Evolutionary conservation across 2,113 vertebrate genomes (phyloP).

Genomic region (Felis chaus): DNA sequence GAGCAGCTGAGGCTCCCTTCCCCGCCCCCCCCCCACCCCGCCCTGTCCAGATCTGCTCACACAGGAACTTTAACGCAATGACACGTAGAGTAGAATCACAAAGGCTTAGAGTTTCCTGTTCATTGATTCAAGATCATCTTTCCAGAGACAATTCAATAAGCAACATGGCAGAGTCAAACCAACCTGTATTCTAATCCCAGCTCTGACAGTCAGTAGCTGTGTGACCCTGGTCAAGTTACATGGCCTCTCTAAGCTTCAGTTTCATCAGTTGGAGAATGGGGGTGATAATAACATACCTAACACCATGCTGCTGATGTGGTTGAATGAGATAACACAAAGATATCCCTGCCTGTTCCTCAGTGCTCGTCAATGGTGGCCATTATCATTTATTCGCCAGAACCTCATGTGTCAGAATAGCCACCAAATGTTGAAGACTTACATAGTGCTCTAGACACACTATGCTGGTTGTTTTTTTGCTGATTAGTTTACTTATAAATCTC

Average conservation of each 20-base stretch:
- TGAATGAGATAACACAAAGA: neutral
- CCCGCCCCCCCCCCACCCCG: rapidly evolving
- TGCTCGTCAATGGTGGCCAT: neutral
- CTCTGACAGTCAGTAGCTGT: neutral
- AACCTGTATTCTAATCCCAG: neutral
- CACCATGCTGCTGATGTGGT: neutral
- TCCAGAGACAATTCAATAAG: neutral
- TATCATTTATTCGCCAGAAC: neutral
- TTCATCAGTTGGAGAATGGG: neutral
- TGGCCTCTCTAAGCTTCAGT: neutral
- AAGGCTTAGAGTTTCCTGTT: neutral
- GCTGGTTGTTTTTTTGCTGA: neutral
- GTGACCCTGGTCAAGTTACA: neutral
- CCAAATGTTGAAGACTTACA: neutral
- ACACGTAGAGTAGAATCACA: neutral
- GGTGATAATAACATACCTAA: neutral
- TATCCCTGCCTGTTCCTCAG: neutral
- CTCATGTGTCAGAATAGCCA: neutral
- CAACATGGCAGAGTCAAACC: neutral
- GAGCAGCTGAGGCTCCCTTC: neutral
- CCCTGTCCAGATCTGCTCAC: neutral
- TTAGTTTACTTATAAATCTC: neutral
- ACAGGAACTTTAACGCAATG: neutral
- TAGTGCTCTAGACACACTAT: neutral
- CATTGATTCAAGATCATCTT: neutral